phyloP scores from a whole-genome alignment of 1,140 invertebrate species.

The Drosophila kepulauana region DNA sequence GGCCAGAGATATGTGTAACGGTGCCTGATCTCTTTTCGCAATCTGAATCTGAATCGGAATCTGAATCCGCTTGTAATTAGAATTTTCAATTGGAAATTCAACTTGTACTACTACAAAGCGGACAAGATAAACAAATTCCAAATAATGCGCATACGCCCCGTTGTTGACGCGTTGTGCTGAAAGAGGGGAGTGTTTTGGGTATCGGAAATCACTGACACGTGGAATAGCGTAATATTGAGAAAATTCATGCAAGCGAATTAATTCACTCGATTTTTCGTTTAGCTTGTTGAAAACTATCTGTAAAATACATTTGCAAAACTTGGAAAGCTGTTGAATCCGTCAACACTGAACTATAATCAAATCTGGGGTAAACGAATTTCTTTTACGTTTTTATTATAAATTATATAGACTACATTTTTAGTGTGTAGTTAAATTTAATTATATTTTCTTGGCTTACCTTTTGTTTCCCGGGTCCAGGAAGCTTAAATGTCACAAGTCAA shows the following conservation, averaged over 20 bases:
- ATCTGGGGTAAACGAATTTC: neutral
- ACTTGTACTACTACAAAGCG: constrained; percentile 26
- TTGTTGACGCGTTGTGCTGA: neutral
- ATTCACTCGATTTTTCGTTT: constrained; percentile 24
- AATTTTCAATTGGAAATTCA: constrained; percentile 55
- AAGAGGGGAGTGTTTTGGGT: neutral
- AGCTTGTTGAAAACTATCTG: constrained; percentile 23
- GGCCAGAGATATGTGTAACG: constrained; percentile 19
- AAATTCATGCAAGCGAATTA: constrained; percentile 27
- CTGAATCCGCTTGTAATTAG: constrained; percentile 51
- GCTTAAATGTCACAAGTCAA: constrained; percentile 83
- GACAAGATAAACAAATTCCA: constrained; percentile 45
- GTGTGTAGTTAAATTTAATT: neutral
- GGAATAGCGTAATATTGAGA: constrained; percentile 30
- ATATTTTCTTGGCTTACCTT: constrained; percentile 65
- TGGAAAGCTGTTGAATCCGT: constrained; percentile 59
- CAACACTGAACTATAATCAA: constrained; percentile 50
- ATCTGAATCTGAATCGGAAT: constrained; percentile 4
- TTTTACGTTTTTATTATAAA: neutral
- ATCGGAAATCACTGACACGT: constrained; percentile 32
- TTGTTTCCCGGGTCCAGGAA: constrained; percentile 85
- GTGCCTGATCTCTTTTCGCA: constrained; percentile 5
- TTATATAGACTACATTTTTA: too few relatives aligned
- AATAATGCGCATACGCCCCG: constrained; percentile 36
- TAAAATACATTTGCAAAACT: constrained; percentile 27